Base-by-base conservation (phyloP, 2,113 vertebrate species). In the Gopherus evgoodei region DNA sequence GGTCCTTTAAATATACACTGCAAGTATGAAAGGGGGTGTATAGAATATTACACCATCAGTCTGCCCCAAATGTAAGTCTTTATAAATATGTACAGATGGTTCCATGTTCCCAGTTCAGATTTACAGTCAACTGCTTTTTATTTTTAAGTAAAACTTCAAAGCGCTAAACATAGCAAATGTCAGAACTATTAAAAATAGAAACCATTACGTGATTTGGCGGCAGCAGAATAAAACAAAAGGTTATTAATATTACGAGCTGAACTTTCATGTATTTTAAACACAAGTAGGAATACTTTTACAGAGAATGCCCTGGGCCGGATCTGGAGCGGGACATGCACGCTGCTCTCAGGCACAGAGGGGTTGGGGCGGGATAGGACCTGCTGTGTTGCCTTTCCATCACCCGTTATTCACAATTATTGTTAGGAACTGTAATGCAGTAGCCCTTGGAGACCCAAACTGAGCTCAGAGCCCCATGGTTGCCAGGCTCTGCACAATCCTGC, bases 81-180 rank as follows among this genome's bases (percentile, higher is more conserved):
- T 29, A 19, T 91, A 91, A 86, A 87, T 72, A 79, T 65, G 76
- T 82, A 90, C 91, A 96, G 93, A 96, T 92, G 95, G 93, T 87
- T 93, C 42, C 42, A 5, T 84, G 57, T 91, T 93, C 93, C 90
- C 90, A 76, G 56, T 88, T 91, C 75, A 92, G 93, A 92, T 94
- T 96, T 96, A 92, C 75, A 93, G 88, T 90, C 95, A 5, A 8
- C 53, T 85, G 38, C 35, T 83, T 96, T 11, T 1, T 95, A 91
- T 87, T 95, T 93, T 95, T 85, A 92, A 96, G 90, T 87, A 96
- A 92, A 97, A 83, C 53, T 42, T 59, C 84, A 81, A 76, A 92
- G 47, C 72, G 53, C 96, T 95, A 94, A 93, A 95, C 84, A 96
- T 89, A 95, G 94, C 91, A 91, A 96, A 91, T 88, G 75, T 88